Evolutionary conservation across 2,113 vertebrate genomes (phyloP), one percentile per base, ranked within the genome.

Genomic region (Alethe diademata): DNA sequence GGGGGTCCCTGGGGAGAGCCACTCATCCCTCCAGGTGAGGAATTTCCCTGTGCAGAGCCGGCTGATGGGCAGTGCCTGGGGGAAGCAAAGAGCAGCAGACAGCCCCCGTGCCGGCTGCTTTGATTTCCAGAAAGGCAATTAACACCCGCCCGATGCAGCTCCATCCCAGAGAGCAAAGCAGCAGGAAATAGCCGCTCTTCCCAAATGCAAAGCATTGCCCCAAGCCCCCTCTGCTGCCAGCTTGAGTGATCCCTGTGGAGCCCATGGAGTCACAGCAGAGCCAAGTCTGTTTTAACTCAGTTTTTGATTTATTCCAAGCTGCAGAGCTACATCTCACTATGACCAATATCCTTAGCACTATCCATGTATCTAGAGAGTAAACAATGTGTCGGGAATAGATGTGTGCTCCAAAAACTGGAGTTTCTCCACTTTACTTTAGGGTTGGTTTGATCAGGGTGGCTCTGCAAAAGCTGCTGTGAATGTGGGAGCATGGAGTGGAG

Each of bases 51-150:
- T 33, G 58, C 35, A 54, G 50, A 87, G 47, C 65, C 11, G 3
- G 36, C 33, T 35, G 75, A 31, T 1, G 29, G 85, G 50, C 81
- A 92, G 58, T 0, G 9, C 73, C 50, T 15, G 36, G 43, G 38
- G 75, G 33, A 82, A 82, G 67, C 33, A 3, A 47, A 83, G 83
- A 14, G 9, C 81, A 65, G 28, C 26, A 6, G 36, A 42, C n/a
- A 60, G 31, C 60, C 76, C 51, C 42, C 9, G 67, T 25, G 9
- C 36, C 0, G 5, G 25, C 72, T 17, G 70, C 92, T 94, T 92
- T 93, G 94, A 92, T 94, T 93, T 92, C 69, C 75, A 88, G 75
- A 67, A 76, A 92, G 15, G 56, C 83, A 93, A 92, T 96, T 95
- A 94, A 54, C 93, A 90, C 82, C 60, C 3, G 0, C 24, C 24